Evolutionary conservation across 2,797 vertebrate genomes (phyloP).

Genomic region (Syngnathus acus): DNA sequence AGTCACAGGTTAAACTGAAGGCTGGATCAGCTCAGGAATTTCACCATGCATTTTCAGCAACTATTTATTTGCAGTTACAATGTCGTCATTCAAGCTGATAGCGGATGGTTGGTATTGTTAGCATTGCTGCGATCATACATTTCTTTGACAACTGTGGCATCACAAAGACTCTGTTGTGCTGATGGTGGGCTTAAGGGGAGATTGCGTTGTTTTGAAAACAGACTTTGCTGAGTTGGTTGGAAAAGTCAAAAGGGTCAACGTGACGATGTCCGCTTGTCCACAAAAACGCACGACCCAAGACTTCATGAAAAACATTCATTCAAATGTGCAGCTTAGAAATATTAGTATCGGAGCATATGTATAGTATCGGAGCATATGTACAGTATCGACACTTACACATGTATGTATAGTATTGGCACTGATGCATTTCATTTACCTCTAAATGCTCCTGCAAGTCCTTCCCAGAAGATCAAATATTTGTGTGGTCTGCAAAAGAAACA

Average conservation of each 20-base stretch:
- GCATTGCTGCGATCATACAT: neutral
- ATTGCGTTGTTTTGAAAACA: conserved; percentile 43
- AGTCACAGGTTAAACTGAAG: conserved; percentile 10
- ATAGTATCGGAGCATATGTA: too few species aligned
- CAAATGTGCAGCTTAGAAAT: too few species aligned
- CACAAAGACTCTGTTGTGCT: neutral
- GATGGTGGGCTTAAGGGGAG: neutral
- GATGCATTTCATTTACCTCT: too few species aligned
- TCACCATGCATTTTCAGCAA: conserved; percentile 5
- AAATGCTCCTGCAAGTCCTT: too few species aligned
- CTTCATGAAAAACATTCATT: too few species aligned
- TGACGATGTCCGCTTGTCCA: too few species aligned
- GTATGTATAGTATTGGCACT: too few species aligned
- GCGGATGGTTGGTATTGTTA: neutral
- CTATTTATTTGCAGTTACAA: conserved; percentile 17
- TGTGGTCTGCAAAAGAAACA: too few species aligned
- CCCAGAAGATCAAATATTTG: too few species aligned
- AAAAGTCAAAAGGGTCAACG: conserved; percentile 1
- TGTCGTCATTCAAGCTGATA: neutral
- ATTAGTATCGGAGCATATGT: neutral
- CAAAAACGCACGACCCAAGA: too few species aligned
- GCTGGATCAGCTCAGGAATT: conserved; percentile 5
- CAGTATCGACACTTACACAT: too few species aligned
- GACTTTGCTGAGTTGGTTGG: conserved; percentile 27
- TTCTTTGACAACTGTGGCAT: neutral